Conservation (phyloP, 2,113 vertebrate genomes). For the Hippocampus mohnikei region DNA sequence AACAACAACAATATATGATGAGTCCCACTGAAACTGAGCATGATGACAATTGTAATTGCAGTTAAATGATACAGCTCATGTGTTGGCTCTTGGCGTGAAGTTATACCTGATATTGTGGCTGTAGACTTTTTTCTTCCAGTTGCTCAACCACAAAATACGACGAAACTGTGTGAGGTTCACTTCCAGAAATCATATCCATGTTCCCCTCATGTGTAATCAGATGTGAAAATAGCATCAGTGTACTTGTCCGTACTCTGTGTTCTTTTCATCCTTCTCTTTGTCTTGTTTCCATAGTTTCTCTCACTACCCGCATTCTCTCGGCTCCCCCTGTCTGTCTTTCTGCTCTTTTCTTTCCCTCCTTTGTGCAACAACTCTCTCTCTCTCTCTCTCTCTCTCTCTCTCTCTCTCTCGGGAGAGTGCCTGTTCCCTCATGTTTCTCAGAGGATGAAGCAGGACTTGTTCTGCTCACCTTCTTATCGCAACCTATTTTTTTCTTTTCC, state of each 20-base stretch:
- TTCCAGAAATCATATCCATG: background rate
- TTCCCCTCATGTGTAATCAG: slow-evolving; percentile 36
- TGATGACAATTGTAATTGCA: no score
- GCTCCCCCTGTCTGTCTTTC: background rate
- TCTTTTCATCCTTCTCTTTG: slow-evolving; percentile 9
- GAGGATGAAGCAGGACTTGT: slow-evolving; percentile 27
- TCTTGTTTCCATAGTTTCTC: slow-evolving; percentile 14
- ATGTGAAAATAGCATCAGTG: slow-evolving; percentile 33
- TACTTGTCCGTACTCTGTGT: background rate
- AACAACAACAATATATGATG: no score
- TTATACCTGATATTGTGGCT: no score
- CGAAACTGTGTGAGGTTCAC: no score
- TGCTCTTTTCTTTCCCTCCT: slow-evolving; percentile 9
- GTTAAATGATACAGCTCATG: no score
- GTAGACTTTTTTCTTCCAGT: no score
- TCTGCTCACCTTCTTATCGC: slow-evolving; percentile 3
- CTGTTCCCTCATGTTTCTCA: slow-evolving; percentile 30
- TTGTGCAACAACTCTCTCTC: background rate
- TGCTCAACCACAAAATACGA: no score
- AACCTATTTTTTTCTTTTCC: background rate
- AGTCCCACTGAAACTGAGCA: no score
- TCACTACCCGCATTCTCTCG: background rate
- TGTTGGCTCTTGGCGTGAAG: no score
- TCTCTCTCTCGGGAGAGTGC: slow-evolving; percentile 2
- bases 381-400: no score